phyloP scores from a whole-genome alignment of 2,797 vertebrate species.

The Sebastes itinus region DNA sequence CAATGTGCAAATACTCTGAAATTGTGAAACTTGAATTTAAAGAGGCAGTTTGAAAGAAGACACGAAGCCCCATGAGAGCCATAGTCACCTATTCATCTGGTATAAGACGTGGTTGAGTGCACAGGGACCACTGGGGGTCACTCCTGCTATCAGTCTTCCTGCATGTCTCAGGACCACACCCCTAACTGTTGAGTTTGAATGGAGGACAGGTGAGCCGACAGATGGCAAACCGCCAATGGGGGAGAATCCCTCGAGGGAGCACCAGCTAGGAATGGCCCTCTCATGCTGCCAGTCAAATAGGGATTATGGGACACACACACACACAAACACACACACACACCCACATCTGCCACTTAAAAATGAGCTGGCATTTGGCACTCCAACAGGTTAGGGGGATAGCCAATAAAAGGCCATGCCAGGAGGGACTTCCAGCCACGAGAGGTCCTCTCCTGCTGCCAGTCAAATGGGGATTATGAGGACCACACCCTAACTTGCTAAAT shows the following conservation, averaged over 20 bases:
- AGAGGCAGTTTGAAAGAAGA: slow-evolving; percentile 33
- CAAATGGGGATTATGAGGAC: slow-evolving; percentile 83
- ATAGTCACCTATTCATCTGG: slow-evolving; percentile 37
- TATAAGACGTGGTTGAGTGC: slow-evolving; percentile 35
- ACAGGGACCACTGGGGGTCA: slow-evolving; percentile 27
- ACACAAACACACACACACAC: slow-evolving; percentile 4
- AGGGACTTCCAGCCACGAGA: slow-evolving; percentile 74
- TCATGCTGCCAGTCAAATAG: slow-evolving; percentile 83
- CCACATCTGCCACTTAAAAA: slow-evolving; percentile 71
- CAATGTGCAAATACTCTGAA: neutral
- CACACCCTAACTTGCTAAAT: slow-evolving; percentile 75
- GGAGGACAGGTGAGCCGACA: slow-evolving; percentile 73
- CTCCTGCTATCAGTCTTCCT: slow-evolving; percentile 34
- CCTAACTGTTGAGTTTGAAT: slow-evolving; percentile 58
- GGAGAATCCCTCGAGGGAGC: slow-evolving; percentile 60
- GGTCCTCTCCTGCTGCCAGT: slow-evolving; percentile 82
- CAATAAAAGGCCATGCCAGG: slow-evolving; percentile 71
- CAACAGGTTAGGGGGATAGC: slow-evolving; percentile 56
- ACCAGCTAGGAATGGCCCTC: slow-evolving; percentile 66
- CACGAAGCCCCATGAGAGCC: slow-evolving; percentile 18
- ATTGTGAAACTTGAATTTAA: slow-evolving; percentile 14
- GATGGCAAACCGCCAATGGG: slow-evolving; percentile 71
- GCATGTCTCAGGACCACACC: slow-evolving; percentile 47
- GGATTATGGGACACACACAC: slow-evolving; percentile 72
- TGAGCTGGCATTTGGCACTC: slow-evolving; percentile 64